phyloP scores from a whole-genome alignment of 2,797 vertebrate genomes.

The Echeneis naucrates region DNA sequence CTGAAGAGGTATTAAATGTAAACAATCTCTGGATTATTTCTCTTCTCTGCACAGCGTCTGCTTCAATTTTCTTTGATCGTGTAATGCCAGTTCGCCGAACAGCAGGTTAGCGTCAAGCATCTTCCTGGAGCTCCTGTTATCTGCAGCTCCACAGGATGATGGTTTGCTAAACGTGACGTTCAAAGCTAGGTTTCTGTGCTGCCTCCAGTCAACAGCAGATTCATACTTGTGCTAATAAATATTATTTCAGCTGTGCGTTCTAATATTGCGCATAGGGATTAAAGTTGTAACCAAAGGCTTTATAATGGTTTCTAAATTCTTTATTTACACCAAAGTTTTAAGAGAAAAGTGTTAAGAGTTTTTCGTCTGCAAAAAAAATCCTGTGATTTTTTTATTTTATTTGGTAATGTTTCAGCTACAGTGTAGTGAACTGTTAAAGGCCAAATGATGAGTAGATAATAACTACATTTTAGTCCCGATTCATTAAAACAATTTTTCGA shows the following conservation, averaged over 20 bases:
- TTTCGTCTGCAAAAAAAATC: background rate
- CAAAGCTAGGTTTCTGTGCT: background rate
- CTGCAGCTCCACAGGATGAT: background rate
- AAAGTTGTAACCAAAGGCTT: background rate
- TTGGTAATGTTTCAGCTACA: background rate
- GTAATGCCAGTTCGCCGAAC: no score
- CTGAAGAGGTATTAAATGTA: constrained; percentile 18
- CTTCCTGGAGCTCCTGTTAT: background rate
- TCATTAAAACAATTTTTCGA: background rate
- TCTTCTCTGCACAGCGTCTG: background rate
- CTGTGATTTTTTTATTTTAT: background rate
- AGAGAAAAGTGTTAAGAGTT: background rate
- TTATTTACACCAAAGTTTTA: background rate
- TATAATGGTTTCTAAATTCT: background rate
- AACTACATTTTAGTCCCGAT: background rate
- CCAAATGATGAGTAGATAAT: background rate
- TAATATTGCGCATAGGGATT: background rate
- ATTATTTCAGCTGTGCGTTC: background rate
- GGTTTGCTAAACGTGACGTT: background rate
- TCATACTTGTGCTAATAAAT: background rate
- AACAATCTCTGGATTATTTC: constrained; percentile 32
- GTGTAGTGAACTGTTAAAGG: background rate
- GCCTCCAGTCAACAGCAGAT: background rate
- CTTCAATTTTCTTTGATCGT: no score
- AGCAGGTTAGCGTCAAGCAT: background rate